Conservation (phyloP, 1,140 invertebrate genomes). For the Drosophila subpulchrella region DNA sequence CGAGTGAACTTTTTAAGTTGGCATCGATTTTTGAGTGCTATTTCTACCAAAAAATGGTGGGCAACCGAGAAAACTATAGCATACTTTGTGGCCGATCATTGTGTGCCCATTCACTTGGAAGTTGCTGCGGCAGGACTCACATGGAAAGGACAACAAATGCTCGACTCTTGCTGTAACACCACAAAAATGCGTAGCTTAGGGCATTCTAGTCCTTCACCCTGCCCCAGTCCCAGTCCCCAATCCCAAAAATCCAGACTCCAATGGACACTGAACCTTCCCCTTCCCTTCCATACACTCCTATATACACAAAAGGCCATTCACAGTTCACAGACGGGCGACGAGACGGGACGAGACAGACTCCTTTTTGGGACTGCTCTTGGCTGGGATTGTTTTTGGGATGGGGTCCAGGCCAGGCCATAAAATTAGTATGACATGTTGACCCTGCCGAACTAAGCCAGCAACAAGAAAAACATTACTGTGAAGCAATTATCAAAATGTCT, state of each 20-base stretch:
- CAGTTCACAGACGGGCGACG: conserved; percentile 35
- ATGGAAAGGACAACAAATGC: conserved; percentile 17
- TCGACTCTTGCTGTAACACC: conserved; percentile 39
- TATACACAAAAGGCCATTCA: conserved; percentile 29
- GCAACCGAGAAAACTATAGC: conserved; percentile 51
- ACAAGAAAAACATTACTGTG: conserved; percentile 30
- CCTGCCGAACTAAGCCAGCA: conserved; percentile 34
- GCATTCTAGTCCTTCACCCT: conserved; percentile 10
- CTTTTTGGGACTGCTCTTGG: conserved; percentile 1
- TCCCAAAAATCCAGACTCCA: conserved; percentile 15
- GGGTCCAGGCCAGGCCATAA: conserved; percentile 25
- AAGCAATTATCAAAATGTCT: conserved; percentile 52
- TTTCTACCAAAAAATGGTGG: conserved; percentile 38
- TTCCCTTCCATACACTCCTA: conserved; percentile 4
- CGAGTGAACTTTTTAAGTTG: conserved; percentile 43
- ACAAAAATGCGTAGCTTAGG: conserved; percentile 53
- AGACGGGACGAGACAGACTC: conserved; percentile 17
- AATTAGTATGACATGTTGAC: conserved; percentile 79
- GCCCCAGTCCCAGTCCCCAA: not conserved
- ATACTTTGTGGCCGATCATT: conserved; percentile 69
- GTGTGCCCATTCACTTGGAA: conserved; percentile 62
- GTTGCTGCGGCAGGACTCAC: conserved; percentile 56
- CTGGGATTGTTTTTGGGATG: not conserved
- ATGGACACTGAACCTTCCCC: conserved; percentile 28
- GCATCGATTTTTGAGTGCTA: conserved; percentile 43